phyloP scores from a whole-genome alignment of 1,140 invertebrate genomes.

The Camponotus floridanus region DNA sequence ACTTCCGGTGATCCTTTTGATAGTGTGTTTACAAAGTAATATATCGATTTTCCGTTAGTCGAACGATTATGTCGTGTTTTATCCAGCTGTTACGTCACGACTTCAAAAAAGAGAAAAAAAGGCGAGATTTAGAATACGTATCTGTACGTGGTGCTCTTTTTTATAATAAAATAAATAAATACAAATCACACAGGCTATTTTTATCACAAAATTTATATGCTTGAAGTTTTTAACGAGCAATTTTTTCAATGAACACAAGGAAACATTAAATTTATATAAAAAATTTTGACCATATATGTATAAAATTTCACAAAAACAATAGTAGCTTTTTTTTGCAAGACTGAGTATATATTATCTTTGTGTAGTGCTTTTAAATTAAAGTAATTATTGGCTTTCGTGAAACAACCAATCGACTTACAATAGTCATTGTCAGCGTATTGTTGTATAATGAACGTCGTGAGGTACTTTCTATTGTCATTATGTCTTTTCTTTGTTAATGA shows the following conservation, averaged over 20 bases:
- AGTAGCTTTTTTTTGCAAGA: not conserved
- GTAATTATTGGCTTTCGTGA: slow-evolving; percentile 31
- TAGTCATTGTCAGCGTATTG: slow-evolving; percentile 16
- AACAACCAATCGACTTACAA: slow-evolving; percentile 37
- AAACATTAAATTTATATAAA: slow-evolving; percentile 2
- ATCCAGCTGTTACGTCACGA: slow-evolving; percentile 49
- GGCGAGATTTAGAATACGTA: not conserved
- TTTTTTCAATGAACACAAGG: not conserved
- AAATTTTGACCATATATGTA: not conserved
- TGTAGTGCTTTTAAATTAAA: not conserved
- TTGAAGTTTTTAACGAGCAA: slow-evolving; percentile 5
- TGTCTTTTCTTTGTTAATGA: slow-evolving; percentile 22
- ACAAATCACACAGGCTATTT: not conserved
- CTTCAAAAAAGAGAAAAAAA: slow-evolving; percentile 43
- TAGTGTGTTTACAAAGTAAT: slow-evolving; percentile 60
- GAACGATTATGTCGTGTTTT: slow-evolving; percentile 61
- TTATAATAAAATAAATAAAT: slow-evolving; percentile 20
- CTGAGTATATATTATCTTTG: not conserved
- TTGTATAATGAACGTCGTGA: slow-evolving; percentile 30
- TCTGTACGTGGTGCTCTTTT: not conserved
- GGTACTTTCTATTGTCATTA: slow-evolving; percentile 37
- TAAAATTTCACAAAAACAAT: not conserved
- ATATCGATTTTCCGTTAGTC: slow-evolving; percentile 76
- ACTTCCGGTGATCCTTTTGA: slow-evolving; percentile 63
- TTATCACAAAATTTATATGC: not conserved